phyloP scores from a whole-genome alignment of 2,797 vertebrate genomes.

The Gephyroberyx darwinii region DNA sequence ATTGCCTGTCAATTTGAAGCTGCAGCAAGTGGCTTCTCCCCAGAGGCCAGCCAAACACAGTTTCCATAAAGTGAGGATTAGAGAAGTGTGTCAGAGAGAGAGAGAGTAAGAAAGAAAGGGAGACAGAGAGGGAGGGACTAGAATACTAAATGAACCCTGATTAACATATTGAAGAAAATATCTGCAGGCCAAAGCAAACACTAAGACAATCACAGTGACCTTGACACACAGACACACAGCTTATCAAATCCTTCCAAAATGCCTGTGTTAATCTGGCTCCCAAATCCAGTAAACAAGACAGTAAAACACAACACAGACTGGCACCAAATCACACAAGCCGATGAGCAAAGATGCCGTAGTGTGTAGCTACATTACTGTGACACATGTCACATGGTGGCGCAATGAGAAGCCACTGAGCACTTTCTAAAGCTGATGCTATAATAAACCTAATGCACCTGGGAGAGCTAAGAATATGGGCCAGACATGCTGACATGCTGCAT shows the following conservation, averaged over 20 bases:
- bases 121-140: background rate
- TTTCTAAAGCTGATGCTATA: conserved; percentile 60
- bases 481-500: conserved; percentile 74
- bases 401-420: conserved; percentile 59
- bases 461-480: conserved; percentile 72
- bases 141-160: conserved; percentile 16
- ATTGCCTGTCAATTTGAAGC: conserved; percentile 26
- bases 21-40: conserved; percentile 7
- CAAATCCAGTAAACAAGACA: background rate
- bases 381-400: conserved; percentile 53
- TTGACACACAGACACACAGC: conserved; percentile 16
- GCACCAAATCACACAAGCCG: background rate
- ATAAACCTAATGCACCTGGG: conserved; percentile 67
- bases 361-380: conserved; percentile 28
- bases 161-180: conserved; percentile 22
- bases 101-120: background rate
- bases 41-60: conserved; percentile 2
- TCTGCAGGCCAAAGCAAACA: conserved; percentile 5
- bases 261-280: background rate
- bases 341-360: conserved; percentile 13
- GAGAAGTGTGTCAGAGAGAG: conserved; percentile 7
- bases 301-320: background rate
- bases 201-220: conserved; percentile 14
- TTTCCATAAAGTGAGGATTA: conserved; percentile 35
- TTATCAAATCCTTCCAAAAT: background rate